Percentiles rank a stretch among this genome's conserved stretches.
phyloP scores from a whole-genome alignment of 2,113 vertebrate genomes.

The Mus pahari region DNA sequence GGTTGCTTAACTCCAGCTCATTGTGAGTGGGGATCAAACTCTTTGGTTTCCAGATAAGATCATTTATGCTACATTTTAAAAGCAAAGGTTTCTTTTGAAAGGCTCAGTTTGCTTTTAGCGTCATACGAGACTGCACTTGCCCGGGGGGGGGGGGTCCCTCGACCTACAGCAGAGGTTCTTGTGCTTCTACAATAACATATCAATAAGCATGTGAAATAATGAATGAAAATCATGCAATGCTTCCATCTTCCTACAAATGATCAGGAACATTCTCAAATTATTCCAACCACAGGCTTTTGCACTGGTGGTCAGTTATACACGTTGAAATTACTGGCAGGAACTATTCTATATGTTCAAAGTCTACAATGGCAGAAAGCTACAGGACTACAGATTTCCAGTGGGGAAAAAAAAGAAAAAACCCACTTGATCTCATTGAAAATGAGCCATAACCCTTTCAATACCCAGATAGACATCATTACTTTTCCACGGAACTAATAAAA shows the following conservation, averaged over 20 bases:
- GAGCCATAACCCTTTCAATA: conserved; percentile 75
- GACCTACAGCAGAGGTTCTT: conserved; percentile 80
- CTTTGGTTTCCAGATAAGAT: conserved; percentile 79
- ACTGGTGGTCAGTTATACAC: not conserved
- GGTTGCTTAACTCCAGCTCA: conserved; percentile 71
- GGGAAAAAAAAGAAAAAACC: not conserved
- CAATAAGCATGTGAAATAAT: conserved; percentile 57
- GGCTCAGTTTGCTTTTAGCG: conserved; percentile 69
- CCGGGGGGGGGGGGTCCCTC: conserved; percentile 66
- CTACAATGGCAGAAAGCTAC: conserved; percentile 60
- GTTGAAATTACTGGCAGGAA: conserved; percentile 64
- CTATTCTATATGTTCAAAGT: conserved; percentile 77
- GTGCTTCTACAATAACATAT: conserved; percentile 64
- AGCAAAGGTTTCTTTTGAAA: conserved; percentile 75
- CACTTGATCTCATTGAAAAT: conserved; percentile 49
- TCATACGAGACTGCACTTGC: conserved; percentile 60
- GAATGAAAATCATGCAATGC: conserved; percentile 30
- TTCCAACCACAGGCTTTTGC: conserved; percentile 12
- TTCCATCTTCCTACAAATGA: conserved; percentile 4
- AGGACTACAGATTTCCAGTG: conserved; percentile 64
- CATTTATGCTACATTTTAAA: conserved; percentile 81
- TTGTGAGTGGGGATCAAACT: conserved; percentile 79
- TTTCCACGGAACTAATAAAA: conserved; percentile 40
- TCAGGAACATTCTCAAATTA: conserved; percentile 37
- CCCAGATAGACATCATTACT: conserved; percentile 71